Base-by-base conservation (phyloP, 64 coral and sea anemone genomes). In the Dendronephthya gigantea region DNA sequence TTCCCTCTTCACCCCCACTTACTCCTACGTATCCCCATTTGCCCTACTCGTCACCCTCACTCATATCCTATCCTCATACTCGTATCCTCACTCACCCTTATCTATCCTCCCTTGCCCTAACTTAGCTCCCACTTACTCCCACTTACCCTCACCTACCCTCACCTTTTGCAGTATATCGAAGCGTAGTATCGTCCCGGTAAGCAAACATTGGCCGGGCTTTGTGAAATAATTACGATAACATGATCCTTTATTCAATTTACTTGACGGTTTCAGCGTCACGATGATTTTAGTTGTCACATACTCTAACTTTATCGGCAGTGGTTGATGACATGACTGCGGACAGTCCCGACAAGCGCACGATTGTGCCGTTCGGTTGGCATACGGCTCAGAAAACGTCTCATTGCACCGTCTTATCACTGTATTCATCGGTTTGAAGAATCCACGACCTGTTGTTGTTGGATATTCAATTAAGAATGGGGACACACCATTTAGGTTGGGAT, bases 271-370 rank as follows among this genome's bases (percentile, higher is more conserved):
- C 17, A 85, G 50, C 17, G 87, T 85, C n/a, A 97, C 91, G 12
- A 97, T 97, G 27, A 97, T 83, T 72, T 97, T 91, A 33, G 90
- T 92, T 0, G 94, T 91, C 33, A 92, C 2, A 14, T 68, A 86
- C 13, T 0, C 81, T 10, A 72, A 59, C 49, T 92, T 89, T 1
- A 96, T 89, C 17, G 43, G 22, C 56, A 88, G 86, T 0, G 94
- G 94, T 68, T 96, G 88, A 0, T 11, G 12, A 47, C 94, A 96
- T 1, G 94, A 96, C 4, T 74, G 2, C 22, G 1, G 38, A 28
- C 94, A 96, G 31, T 96, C 90, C 7, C 88, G 86, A 86, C 94
- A 97, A 35, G 86, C 90, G 23, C 94, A 97, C 2, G 27, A 13
- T 3, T 23, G 40, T 6, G 83, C 41, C 9, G 89, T 93, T 33